phyloP scores from a whole-genome alignment of 92 coral and sea anemone genomes.

The Galaxea fascicularis region DNA sequence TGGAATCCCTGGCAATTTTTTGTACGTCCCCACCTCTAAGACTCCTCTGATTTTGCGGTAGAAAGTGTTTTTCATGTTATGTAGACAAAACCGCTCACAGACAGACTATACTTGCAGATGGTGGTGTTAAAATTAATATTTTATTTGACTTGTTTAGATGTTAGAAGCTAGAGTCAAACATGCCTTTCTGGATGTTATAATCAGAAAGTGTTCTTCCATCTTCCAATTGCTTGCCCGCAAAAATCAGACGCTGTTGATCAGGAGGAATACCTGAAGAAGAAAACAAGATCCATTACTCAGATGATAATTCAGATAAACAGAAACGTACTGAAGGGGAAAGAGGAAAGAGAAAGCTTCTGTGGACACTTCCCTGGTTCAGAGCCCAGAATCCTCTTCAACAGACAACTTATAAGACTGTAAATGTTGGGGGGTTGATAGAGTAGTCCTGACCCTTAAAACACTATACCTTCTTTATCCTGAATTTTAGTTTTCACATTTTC shows the following conservation, averaged over 20 bases:
- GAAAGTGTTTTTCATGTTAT: too few species aligned
- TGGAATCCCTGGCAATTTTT: too few species aligned
- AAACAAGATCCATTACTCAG: background rate
- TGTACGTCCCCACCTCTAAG: too few species aligned
- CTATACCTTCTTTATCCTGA: conserved; percentile 94
- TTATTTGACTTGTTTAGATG: too few species aligned
- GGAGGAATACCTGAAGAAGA: conserved; percentile 90
- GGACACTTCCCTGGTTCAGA: too few species aligned
- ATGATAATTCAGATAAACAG: background rate
- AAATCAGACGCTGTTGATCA: conserved; percentile 97
- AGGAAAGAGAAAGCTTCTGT: too few species aligned
- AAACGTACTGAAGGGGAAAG: background rate
- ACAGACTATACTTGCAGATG: too few species aligned
- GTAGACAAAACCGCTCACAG: too few species aligned
- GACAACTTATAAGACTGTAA: too few species aligned
- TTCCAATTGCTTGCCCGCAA: conserved; percentile 99
- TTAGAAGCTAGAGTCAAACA: background rate
- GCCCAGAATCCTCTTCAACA: too few species aligned
- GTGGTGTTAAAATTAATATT: too few species aligned
- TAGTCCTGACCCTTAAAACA: background rate
- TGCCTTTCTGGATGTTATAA: conserved; percentile 99
- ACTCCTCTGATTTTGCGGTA: too few species aligned
- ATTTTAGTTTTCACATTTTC: conserved; percentile 98
- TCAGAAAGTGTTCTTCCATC: conserved; percentile 99
- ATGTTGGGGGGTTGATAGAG: background rate